Evolutionary conservation across 2,888 invertebrate species (phyloP).

Genomic region (Gnatocerus cornutus): DNA sequence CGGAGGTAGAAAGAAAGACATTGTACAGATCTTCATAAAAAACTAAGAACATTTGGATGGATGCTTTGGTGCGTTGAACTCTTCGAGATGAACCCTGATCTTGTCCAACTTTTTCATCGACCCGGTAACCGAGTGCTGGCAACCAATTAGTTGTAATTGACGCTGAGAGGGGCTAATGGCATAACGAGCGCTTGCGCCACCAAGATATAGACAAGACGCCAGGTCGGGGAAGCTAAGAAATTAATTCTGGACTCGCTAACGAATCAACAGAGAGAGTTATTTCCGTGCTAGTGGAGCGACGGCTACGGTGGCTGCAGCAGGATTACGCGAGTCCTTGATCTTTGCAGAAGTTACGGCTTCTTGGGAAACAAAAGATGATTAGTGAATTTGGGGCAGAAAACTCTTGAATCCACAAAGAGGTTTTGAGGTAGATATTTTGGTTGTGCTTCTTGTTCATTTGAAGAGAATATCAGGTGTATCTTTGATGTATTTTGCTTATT

Average conservation of each 20-base stretch:
- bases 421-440: too few species aligned
- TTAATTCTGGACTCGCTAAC: conserved; percentile 63
- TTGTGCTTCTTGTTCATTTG: too few species aligned
- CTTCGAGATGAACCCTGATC: conserved; percentile 67
- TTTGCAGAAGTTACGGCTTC: neutral
- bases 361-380: neutral
- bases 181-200: conserved; percentile 61
- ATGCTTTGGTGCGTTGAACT: conserved; percentile 59
- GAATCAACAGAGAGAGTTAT: conserved; percentile 57
- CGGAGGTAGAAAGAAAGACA: conserved; percentile 1
- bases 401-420: neutral
- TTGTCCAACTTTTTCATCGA: conserved; percentile 70
- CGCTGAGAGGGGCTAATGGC: conserved; percentile 58
- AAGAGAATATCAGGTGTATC: too few species aligned
- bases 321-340: conserved; percentile 10
- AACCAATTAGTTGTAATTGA: conserved; percentile 69
- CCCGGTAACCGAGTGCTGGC: conserved; percentile 68
- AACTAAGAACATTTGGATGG: too few species aligned
- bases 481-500: too few species aligned
- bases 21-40: neutral
- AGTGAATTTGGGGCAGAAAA: conserved; percentile 15
- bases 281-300: conserved; percentile 56
- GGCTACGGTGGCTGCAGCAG: conserved; percentile 22
- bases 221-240: conserved; percentile 62
- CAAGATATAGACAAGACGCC: conserved; percentile 59